phyloP scores from a whole-genome alignment of 2,797 vertebrate genomes.

The Thaleichthys pacificus region DNA sequence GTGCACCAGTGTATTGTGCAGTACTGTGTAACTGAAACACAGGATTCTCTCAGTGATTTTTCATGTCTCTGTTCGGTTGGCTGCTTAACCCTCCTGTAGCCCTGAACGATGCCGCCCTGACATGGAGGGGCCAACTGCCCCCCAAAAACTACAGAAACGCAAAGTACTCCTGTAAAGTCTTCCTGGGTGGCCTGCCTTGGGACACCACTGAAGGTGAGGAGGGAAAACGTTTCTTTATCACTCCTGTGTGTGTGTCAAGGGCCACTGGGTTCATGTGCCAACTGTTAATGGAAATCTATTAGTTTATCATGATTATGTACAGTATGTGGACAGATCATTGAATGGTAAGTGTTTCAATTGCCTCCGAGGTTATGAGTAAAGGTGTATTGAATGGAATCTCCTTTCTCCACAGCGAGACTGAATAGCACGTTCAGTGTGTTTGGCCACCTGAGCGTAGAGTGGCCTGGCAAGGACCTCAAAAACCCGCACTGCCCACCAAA shows the following conservation, averaged over 20 bases:
- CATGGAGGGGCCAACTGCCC: conserved; percentile 96
- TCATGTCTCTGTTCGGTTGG: not conserved
- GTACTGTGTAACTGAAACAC: no score
- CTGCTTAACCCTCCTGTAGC: conserved; percentile 69
- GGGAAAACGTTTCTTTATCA: no score
- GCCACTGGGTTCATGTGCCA: no score
- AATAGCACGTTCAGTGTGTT: conserved; percentile 96
- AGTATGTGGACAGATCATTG: no score
- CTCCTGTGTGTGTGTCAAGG: no score
- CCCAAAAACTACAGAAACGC: conserved; percentile 96
- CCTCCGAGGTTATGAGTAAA: no score
- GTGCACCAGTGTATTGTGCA: no score
- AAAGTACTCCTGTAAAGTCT: conserved; percentile 96
- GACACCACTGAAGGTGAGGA: conserved; percentile 93
- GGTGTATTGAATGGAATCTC: no score
- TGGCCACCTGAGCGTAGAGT: conserved; percentile 95
- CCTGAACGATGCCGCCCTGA: conserved; percentile 95
- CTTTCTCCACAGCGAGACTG: conserved; percentile 78
- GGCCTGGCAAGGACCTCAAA: conserved; percentile 99
- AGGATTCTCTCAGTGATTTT: no score
- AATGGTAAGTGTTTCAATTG: no score
- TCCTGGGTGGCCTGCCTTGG: conserved; percentile 97
- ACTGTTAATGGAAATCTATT: no score
- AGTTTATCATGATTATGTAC: no score
- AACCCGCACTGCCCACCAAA: conserved; percentile 99